phyloP scores from a whole-genome alignment of 2,888 invertebrate species.

The Diaprepes abbreviatus region DNA sequence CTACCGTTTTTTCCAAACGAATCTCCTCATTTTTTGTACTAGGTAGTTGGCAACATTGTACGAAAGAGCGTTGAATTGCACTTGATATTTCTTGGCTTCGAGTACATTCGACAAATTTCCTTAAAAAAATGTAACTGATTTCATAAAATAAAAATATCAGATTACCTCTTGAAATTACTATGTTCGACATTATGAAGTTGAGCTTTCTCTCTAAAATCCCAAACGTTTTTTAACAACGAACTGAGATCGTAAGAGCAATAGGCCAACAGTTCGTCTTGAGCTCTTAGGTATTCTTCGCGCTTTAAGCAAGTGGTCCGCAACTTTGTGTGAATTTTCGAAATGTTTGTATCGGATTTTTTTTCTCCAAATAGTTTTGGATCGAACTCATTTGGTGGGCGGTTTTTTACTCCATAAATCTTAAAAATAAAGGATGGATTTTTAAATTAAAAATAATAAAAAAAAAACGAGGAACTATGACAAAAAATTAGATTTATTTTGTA shows the following conservation, averaged over 20 bases:
- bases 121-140: no score
- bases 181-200: slow-evolving; percentile 74
- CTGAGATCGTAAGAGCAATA: slow-evolving; percentile 55
- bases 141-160: no score
- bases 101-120: no score
- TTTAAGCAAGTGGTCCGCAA: not conserved
- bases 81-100: no score
- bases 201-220: slow-evolving; percentile 76
- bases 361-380: slow-evolving; percentile 43
- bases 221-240: slow-evolving; percentile 54
- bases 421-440: no score
- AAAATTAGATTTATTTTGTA: no score
- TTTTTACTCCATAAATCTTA: slow-evolving; percentile 41
- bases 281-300: slow-evolving; percentile 6
- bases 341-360: slow-evolving; percentile 22
- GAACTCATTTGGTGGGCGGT: not conserved
- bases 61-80: no score
- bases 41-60: no score
- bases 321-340: slow-evolving; percentile 39
- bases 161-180: not conserved
- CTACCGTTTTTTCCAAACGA: no score
- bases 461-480: no score
- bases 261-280: slow-evolving; percentile 46
- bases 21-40: no score
- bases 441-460: slow-evolving; percentile 5